phyloP scores from a whole-genome alignment of 2,888 invertebrate genomes.

The Margaritifera margaritifera region DNA sequence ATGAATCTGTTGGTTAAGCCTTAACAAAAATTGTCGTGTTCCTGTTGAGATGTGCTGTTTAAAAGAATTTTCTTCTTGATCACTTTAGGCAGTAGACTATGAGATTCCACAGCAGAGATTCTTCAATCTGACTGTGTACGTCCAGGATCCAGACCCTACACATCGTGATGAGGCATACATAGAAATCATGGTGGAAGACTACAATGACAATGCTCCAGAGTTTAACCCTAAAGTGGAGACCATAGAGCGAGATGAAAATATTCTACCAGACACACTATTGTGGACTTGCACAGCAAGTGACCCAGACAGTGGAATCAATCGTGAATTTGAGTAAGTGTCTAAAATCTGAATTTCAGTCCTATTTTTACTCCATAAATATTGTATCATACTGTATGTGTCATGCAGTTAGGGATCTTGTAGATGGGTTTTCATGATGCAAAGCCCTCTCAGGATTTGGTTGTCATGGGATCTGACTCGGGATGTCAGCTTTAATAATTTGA shows the following conservation, averaged over 20 bases:
- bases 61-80: not conserved
- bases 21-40: too few relatives aligned
- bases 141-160: conserved; percentile 59
- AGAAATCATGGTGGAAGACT: conserved; percentile 97
- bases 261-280: conserved; percentile 89
- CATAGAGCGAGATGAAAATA: conserved; percentile 87
- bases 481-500: too few relatives aligned
- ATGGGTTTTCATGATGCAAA: too few relatives aligned
- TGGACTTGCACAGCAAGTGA: conserved; percentile 97
- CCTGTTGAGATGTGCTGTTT: too few relatives aligned
- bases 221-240: conserved; percentile 77
- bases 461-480: too few relatives aligned
- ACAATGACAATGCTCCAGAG: conserved; percentile 99
- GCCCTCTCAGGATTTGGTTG: too few relatives aligned
- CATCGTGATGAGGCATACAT: conserved; percentile 90
- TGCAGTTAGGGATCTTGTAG: too few relatives aligned
- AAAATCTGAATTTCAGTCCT: too few relatives aligned
- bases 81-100: conserved; percentile 65
- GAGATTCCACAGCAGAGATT: conserved; percentile 56
- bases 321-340: conserved; percentile 59
- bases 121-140: conserved; percentile 69
- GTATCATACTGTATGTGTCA: too few relatives aligned
- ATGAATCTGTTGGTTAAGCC: too few relatives aligned
- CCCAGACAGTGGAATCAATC: conserved; percentile 90
- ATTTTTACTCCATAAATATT: too few relatives aligned